These are phyloP conservation scores for Elysia chlorotica DNA, from an alignment of 1,140 invertebrate genomes.

Conservation along the genomic window DNA sequence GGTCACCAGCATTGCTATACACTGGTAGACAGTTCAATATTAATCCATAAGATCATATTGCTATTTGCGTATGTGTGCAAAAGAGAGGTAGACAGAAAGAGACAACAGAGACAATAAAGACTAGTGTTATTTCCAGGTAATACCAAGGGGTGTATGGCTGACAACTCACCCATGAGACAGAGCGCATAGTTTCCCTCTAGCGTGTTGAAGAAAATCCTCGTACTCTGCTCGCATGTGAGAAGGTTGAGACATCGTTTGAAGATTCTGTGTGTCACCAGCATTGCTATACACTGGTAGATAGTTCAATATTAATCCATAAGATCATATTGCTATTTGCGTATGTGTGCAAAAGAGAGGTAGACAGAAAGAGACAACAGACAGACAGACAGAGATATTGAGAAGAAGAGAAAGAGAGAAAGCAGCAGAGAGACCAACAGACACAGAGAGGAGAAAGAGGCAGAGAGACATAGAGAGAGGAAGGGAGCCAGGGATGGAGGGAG, in stretches of 20 bases:
- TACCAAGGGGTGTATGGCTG: background rate
- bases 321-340: too few relatives aligned
- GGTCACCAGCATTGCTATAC: constrained; percentile 69
- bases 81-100: too few relatives aligned
- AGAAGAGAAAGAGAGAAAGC: background rate
- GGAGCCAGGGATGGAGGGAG: too few relatives aligned
- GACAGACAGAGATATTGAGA: background rate
- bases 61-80: too few relatives aligned
- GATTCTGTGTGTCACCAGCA: constrained; percentile 71
- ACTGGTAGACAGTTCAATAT: too few relatives aligned
- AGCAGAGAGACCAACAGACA: background rate
- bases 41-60: too few relatives aligned
- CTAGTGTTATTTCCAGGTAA: background rate
- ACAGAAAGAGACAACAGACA: background rate
- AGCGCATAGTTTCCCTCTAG: constrained; percentile 87
- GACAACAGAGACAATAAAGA: background rate
- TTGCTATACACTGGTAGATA: constrained; percentile 68
- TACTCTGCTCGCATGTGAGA: constrained; percentile 79
- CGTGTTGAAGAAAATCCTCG: constrained; percentile 83
- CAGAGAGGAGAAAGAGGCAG: too few relatives aligned
- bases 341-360: too few relatives aligned
- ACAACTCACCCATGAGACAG: constrained; percentile 75
- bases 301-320: too few relatives aligned
- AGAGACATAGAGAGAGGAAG: too few relatives aligned
- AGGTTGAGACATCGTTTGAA: constrained; percentile 77